Base-by-base conservation (phyloP, 2,888 invertebrate species). In the Mimas tiliae region DNA sequence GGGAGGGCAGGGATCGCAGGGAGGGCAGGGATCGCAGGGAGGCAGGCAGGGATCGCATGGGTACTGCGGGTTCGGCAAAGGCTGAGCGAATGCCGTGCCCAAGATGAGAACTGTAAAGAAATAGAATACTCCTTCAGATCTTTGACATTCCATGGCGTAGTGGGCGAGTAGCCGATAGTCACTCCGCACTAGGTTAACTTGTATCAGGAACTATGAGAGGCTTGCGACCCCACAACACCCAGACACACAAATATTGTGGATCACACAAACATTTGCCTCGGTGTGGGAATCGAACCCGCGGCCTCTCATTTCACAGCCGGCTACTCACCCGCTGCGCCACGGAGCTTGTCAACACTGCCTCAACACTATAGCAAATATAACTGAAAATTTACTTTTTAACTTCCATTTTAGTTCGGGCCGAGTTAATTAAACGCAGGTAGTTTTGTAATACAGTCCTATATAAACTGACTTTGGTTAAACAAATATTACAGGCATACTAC, bases 31-130 rank as follows among this genome's bases (percentile, higher is more conserved):
- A 11, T 62, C 53, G 42, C 66, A 52, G 47, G 63, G 68, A 0
- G 68, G 66, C 19, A 64, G 58, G 62, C 70, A 68, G 3, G 70
- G 68, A 27, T 68, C 66, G 63, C 67, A 71, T 9, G 68, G 68
- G 58, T 34, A 64, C 11, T 71, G 70, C 6, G 78, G 77, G 50
- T 72, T 72, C 8, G 88, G 85, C 53, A 87, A 63, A 1, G 90
- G 90, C 75, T 86, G 87, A 21, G 82, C 84, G 64, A 83, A 67
- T 1, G 82, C 79, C 33, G 84, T 76, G 67, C 87, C 85, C 68
- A 90, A 72, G 69, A 89, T 74, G 65, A 90, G 87, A 83, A 88
- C 90, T 91, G 27, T 1, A 27, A 81, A 0, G 74, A n/a, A n/a
- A n/a, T n/a, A 71, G 58, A 19, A 58, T 58, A 48, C 27, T 55